Base-by-base conservation (phyloP, 2,888 invertebrate genomes). In the Leptinotarsa juncta region DNA sequence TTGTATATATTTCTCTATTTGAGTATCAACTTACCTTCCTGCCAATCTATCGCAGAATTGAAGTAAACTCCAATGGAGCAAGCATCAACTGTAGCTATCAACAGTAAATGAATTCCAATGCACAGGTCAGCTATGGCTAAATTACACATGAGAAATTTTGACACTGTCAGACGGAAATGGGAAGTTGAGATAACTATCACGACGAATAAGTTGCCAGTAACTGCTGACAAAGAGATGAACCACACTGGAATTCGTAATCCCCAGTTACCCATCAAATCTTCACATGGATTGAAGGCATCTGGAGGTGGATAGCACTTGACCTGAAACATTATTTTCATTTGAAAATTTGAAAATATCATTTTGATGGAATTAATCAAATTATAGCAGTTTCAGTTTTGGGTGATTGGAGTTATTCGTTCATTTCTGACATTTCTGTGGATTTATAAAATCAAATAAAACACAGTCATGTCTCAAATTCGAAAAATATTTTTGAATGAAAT, bases 31-130 rank as follows among this genome's bases (percentile, higher is more conserved):
- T 83, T 81, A 89, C 89, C 91, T 82, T 90, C 90, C 86, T 93
- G 93, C 93, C 93, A 93, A 82, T 90, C 90, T 62, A 93, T 92
- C 50, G 93, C 93, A 81, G 91, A 90, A 83, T 92, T 92, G 86
- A 92, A 92, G 84, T 93, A 93, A 68, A 89, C 90, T 12, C 93
- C 92, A 50, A 92, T 89, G 3, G 92, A 92, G 55, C 90, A 89
- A 0, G 91, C 89, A 83, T 93, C 93, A 65, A 91, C 90, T 16
- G 91, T 88, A 1, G 93, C 92, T 77, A 93, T 90, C 50, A 89
- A 82, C 1, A 92, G 89, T 66, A 93, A 87, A 85, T 93, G 93
- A 15, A 91, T 84, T 1, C 92, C 93, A 89, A 93, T 93, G 82
- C 91, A 90, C 74, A 93, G 88, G 85, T 93, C 93, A n/a, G 93